These are phyloP conservation scores for Apis laboriosa DNA, from an alignment of 1,140 invertebrate genomes.

Conservation along the genomic window DNA sequence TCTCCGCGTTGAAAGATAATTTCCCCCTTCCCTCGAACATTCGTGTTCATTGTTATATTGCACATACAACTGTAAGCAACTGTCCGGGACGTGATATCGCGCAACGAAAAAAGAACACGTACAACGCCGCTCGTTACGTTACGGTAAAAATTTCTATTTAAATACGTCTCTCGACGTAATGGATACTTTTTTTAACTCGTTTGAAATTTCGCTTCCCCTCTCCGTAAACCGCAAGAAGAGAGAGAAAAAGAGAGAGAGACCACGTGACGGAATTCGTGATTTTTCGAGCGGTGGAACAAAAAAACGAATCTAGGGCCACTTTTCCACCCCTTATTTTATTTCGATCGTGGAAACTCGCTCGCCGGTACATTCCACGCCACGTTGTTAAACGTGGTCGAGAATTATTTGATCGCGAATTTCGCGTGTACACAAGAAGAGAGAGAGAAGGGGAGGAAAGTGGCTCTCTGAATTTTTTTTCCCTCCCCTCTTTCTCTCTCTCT, in stretches of 20 bases:
- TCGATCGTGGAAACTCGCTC: background rate
- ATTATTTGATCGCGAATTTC: constrained; percentile 36
- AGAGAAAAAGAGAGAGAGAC: background rate
- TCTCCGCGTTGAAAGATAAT: background rate
- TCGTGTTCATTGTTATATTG: background rate
- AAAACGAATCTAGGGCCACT: background rate
- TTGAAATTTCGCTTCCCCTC: background rate
- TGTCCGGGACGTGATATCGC: background rate
- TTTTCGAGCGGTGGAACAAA: background rate
- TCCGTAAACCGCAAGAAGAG: rapidly evolving
- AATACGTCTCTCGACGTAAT: background rate
- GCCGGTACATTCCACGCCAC: background rate
- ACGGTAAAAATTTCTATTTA: background rate
- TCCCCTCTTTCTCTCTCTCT: background rate
- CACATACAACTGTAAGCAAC: background rate
- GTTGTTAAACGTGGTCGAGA: constrained; percentile 12
- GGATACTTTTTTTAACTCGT: background rate
- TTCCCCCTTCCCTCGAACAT: background rate
- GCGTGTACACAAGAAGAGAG: background rate
- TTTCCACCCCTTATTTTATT: background rate
- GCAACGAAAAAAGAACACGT: no score
- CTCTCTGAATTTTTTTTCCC: background rate
- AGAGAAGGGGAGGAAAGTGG: background rate
- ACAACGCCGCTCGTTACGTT: no score
- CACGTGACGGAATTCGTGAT: background rate